A percentile compares a stretch with the other conserved stretches of the same genome.
Conservation (phyloP, 2,888 invertebrate species). For the Protophormia terraenovae region DNA sequence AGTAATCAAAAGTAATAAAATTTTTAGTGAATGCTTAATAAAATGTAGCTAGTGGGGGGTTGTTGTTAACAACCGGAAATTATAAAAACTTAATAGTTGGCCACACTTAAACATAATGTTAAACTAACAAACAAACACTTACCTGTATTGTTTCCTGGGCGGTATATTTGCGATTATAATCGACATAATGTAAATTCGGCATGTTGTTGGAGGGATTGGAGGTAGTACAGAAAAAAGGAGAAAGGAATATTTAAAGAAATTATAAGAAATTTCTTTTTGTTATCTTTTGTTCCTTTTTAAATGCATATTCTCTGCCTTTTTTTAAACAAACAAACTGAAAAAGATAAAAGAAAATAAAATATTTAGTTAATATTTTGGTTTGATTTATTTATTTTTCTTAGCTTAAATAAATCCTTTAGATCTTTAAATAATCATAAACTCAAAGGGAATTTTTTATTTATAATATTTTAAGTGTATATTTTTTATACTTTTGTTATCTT, state of each 20-base stretch:
- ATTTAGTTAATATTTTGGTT: constrained; percentile 14
- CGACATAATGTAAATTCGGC: constrained; percentile 80
- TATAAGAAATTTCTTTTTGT: constrained; percentile 23
- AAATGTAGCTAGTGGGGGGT: no score
- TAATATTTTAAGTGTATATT: not conserved
- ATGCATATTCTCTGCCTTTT: constrained; percentile 16
- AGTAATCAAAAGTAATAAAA: not conserved
- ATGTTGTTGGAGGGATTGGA: constrained; percentile 68
- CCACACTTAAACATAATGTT: not conserved
- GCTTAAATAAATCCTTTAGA: constrained; percentile 34
- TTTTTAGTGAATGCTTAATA: not conserved
- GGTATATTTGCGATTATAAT: constrained; percentile 81
- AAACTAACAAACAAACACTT: constrained; percentile 72
- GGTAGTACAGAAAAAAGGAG: not conserved
- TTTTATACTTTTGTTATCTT: not conserved
- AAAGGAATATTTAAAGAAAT: constrained; percentile 2
- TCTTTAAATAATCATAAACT: constrained; percentile 22
- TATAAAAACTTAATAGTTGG: not conserved
- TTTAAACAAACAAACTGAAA: constrained; percentile 19
- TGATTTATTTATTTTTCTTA: not conserved
- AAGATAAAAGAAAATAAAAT: not conserved
- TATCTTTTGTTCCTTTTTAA: constrained; percentile 18
- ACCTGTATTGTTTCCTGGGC: constrained; percentile 82
- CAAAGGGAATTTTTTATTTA: constrained; percentile 26
- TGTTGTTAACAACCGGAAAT: constrained; percentile 23